phyloP scores from a whole-genome alignment of 2,888 invertebrate species.

The Meiosimyza decipiens region DNA sequence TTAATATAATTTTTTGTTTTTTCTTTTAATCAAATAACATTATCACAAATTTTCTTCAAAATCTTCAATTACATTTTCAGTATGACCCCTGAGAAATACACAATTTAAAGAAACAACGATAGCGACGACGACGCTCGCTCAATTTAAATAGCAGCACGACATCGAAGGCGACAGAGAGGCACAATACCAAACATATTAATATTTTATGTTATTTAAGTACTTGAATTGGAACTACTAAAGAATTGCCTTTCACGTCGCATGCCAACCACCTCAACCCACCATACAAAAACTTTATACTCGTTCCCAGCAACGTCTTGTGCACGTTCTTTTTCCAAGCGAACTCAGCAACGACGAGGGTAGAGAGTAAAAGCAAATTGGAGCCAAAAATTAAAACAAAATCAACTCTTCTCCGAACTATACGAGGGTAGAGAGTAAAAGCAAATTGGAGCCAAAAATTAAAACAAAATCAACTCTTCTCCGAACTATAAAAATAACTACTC shows the following conservation, averaged over 20 bases:
- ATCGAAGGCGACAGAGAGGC: conserved; percentile 22
- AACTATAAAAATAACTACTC: conserved; percentile 13
- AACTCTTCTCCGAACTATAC: conserved; percentile 12
- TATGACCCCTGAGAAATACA: conserved; percentile 18
- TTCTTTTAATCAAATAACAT: too few relatives aligned
- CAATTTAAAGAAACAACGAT: not conserved
- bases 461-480: conserved; percentile 20
- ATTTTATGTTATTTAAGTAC: conserved; percentile 36
- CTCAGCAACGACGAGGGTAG: not conserved
- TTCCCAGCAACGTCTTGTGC: conserved; percentile 5
- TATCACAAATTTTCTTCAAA: too few relatives aligned
- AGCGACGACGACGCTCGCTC: conserved; percentile 26
- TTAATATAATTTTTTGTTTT: too few relatives aligned
- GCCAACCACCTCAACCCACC: conserved; percentile 6
- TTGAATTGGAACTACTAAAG: conserved; percentile 29
- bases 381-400: conserved; percentile 20
- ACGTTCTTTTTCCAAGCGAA: conserved; percentile 18
- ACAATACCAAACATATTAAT: conserved; percentile 32
- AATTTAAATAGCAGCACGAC: conserved; percentile 28
- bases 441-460: conserved; percentile 17
- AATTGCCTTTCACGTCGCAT: conserved; percentile 7
- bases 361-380: conserved; percentile 16
- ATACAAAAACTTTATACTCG: too few relatives aligned
- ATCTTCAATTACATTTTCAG: too few relatives aligned
- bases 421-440: conserved; percentile 13